Base-by-base conservation (phyloP, 2,888 invertebrate species). In the Galeruca laticollis region DNA sequence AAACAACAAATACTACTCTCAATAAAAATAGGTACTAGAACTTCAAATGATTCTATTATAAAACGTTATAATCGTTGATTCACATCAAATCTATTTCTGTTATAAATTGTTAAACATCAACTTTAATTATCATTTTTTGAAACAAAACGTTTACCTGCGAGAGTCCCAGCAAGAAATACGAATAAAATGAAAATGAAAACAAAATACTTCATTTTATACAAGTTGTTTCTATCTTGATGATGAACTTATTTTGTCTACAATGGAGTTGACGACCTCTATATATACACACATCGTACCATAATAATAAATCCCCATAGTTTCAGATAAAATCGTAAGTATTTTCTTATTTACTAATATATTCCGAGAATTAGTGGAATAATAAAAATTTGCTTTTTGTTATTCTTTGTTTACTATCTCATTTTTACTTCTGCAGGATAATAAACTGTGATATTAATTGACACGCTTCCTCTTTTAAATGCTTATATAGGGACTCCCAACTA, bases 171-270 rank as follows among this genome's bases (percentile, higher is more conserved):
- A 4, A 56, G 4, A 11, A 54, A 18, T 11, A 26, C 60, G n/a
- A 3, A 60, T 5, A 60, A 40, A 20, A 60, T 21, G n/a, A 60
- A 13, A 21, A 60, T 2, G 1, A 60, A 20, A 5, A 47, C 10
- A 13, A 60, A 20, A 21, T 60, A 43, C 13, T 47, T 60, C 60
- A 60, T 60, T 21, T 40, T 43, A 10, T 18, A 51, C 6, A 51
- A 21, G 43, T 4, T 43, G n/a, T 43, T 43, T 43, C 43, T 13
- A n/a, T 43, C 43, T 43, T 43, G 43, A 15, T 1, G 10, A 43
- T 43, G n/a, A n/a, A 43, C 43, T 4, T 43, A 43, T n/a, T 43
- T 43, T 43, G 43, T 43, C 43, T 43, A n/a, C 13, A 43, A 43
- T 15, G 43, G n/a, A 43, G 43, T 43, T 43, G 43, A n/a, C 43